phyloP scores from a whole-genome alignment of 2,888 invertebrate genomes.

The Seira musarum region DNA sequence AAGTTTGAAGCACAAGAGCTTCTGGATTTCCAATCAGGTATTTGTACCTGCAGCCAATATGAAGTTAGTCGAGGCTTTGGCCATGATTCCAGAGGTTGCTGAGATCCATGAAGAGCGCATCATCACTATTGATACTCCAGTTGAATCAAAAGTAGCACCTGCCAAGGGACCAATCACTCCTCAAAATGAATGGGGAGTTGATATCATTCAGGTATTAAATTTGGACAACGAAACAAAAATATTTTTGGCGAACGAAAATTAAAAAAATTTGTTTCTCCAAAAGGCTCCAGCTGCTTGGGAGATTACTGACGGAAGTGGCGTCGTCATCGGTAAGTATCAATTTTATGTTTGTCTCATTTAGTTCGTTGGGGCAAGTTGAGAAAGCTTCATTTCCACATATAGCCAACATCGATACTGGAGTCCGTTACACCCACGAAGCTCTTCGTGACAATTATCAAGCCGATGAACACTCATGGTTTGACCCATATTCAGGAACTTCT shows the following conservation, averaged over 20 bases:
- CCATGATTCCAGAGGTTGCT: constrained; percentile 12
- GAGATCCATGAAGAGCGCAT: constrained; percentile 19
- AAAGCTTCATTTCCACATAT: constrained; percentile 1
- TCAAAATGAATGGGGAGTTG: constrained; percentile 36
- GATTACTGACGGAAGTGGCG: constrained; percentile 21
- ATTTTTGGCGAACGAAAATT: constrained; percentile 17
- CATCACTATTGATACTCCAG: background rate
- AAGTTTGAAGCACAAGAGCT: background rate
- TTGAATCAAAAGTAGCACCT: background rate
- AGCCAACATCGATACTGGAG: constrained; percentile 25
- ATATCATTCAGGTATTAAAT: constrained; percentile 42
- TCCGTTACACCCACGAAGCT: constrained; percentile 3
- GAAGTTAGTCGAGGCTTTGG: constrained; percentile 13
- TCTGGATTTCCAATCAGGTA: constrained; percentile 39
- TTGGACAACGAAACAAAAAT: constrained; percentile 36
- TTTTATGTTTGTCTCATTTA: background rate
- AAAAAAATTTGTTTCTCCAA: background rate
- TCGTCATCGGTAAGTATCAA: constrained; percentile 29
- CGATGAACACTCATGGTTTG: background rate
- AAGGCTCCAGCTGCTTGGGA: constrained; percentile 35
- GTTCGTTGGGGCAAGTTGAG: background rate
- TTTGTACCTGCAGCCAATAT: constrained; percentile 11
- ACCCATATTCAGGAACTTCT: background rate
- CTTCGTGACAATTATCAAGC: background rate
- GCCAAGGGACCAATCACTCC: background rate